phyloP scores from a whole-genome alignment of 2,113 vertebrate species.

The Pachypanchax playfairii region DNA sequence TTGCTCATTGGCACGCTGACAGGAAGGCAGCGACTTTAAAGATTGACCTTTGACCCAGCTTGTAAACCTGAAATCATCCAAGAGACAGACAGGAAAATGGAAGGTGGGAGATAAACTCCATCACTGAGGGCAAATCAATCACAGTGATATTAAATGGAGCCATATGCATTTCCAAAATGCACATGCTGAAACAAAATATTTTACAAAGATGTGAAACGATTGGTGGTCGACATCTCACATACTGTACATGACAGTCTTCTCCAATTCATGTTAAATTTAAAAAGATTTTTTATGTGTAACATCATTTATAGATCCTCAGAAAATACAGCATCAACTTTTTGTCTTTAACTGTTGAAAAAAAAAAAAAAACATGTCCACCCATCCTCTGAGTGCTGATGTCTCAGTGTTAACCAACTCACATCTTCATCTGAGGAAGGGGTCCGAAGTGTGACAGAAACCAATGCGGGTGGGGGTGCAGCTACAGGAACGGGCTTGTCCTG shows the following conservation, averaged over 20 bases:
- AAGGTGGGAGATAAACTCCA: neutral
- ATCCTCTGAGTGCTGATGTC: neutral
- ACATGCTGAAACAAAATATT: neutral
- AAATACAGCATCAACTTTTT: no score
- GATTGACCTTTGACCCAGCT: neutral
- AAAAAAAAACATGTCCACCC: no score
- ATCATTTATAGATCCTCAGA: no score
- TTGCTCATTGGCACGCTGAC: slow-evolving; percentile 3
- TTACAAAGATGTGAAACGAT: neutral
- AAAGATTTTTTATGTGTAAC: no score
- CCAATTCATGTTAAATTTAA: no score
- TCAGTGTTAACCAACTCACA: slow-evolving; percentile 51
- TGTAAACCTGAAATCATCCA: neutral
- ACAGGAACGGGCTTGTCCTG: slow-evolving; percentile 74
- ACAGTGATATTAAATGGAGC: neutral
- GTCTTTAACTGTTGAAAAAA: no score
- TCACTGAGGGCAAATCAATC: neutral
- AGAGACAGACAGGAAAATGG: neutral
- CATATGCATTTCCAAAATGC: neutral
- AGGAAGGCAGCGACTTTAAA: slow-evolving; percentile 9
- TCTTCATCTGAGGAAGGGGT: slow-evolving; percentile 73
- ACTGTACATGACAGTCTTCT: no score
- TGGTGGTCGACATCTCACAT: neutral
- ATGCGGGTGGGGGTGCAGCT: slow-evolving; percentile 47
- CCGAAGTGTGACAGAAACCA: slow-evolving; percentile 56